A percentile compares a stretch with the other conserved stretches of the same genome.
phyloP scores from a whole-genome alignment of 37 sponge, comb jelly and placozoan genomes.

The Diacarnus erythraeanus region DNA sequence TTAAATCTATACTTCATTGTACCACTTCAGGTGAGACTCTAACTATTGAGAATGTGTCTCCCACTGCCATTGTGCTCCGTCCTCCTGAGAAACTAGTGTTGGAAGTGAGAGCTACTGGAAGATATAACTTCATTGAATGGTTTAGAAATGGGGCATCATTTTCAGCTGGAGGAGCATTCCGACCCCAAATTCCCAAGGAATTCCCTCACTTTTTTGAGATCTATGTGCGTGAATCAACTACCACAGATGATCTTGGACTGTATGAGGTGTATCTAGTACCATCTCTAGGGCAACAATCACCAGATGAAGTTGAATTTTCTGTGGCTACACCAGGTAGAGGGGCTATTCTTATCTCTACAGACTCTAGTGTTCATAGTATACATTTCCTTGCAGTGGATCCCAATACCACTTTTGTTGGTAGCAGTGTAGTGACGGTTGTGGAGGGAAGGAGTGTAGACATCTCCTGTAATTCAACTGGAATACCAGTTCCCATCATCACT shows the following conservation, averaged over 20 bases:
- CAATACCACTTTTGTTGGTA: not conserved
- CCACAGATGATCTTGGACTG: constrained; percentile 18
- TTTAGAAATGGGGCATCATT: not conserved
- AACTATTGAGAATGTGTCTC: constrained; percentile 24
- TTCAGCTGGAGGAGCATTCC: not conserved
- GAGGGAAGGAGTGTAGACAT: no score
- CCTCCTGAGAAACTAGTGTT: constrained; percentile 51
- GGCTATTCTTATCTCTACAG: no score
- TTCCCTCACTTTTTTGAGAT: constrained; percentile 29
- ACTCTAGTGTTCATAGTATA: no score
- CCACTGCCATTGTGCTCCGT: constrained; percentile 10
- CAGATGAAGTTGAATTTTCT: no score
- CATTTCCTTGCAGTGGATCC: no score
- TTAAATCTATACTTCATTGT: not conserved
- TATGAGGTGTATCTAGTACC: constrained; percentile 1
- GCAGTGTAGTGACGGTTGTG: not conserved
- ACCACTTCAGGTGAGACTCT: not conserved
- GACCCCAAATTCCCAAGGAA: not conserved
- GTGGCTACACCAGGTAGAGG: no score
- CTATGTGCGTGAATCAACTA: constrained; percentile 33
- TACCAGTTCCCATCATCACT: no score
- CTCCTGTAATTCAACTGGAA: no score
- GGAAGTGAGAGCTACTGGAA: constrained; percentile 28
- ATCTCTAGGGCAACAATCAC: no score
- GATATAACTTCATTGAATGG: constrained; percentile 15